Base-by-base conservation (phyloP, 2,113 vertebrate genomes). In the Petromus typicus region DNA sequence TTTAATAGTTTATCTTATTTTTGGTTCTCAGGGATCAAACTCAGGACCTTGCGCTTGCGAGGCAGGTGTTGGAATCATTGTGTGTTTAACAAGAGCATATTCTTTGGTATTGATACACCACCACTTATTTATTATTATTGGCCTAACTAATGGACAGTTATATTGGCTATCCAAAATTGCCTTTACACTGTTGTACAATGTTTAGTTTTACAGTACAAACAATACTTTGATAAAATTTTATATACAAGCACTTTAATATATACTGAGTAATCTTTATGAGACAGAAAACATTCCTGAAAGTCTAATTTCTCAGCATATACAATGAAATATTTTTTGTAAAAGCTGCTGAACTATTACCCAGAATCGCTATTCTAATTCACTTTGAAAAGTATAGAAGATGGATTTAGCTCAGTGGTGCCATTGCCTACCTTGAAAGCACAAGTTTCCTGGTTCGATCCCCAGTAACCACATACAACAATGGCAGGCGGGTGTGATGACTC, bases 281-380 rank as follows among this genome's bases (percentile, higher is more conserved):
- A 89, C 6, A 79, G 17, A 32, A 87, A 37, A 66, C 16, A 40
- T 91, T 80, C 43, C 48, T 90, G 27, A 95, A 93, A 90, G 76
- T 61, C 34, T 3, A 57, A 91, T 86, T 92, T 89, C n/a, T 91
- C 86, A 51, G 57, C 73, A 79, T 40, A 89, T 5, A 43, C n/a
- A 67, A 91, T 78, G n/a, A 12, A 93, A 61, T n/a, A n/a, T 20
- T 86, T 88, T 92, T 86, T 27, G 61, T 67, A 79, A 66, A 89
- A 91, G n/a, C 56, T 83, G 48, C 27, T 48, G 92, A 94, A 91
- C 54, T 78, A n/a, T n/a, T 69, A 59, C 80, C 17, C 34, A 69
- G 37, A 90, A 90, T 92, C 82, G 34, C 54, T 93, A 27, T 89
- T 95, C 45, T 82, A 91, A 81, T 88, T 94, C 71, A 48, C 22